Percentiles rank a stretch among this genome's conserved stretches.
phyloP scores from a whole-genome alignment of 2,888 invertebrate genomes.

The Meliscaeva auricollis region DNA sequence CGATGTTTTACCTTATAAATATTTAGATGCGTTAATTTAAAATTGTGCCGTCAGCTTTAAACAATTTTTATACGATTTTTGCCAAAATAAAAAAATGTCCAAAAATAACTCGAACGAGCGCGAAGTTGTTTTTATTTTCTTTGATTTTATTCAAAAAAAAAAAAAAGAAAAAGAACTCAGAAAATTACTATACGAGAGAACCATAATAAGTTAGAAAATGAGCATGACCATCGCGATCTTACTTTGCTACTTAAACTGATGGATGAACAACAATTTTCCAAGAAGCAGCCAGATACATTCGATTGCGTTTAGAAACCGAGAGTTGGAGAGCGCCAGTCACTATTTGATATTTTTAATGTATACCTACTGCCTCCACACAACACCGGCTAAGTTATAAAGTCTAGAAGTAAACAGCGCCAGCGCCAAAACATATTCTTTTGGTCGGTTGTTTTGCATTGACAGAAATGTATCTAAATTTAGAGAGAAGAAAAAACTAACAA shows the following conservation, averaged over 20 bases:
- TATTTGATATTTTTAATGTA: not conserved
- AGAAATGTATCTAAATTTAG: conserved; percentile 69
- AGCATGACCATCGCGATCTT: conserved; percentile 66
- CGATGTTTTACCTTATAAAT: conserved; percentile 47
- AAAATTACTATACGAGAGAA: not conserved
- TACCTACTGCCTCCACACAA: conserved; percentile 22
- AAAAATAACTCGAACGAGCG: conserved; percentile 54
- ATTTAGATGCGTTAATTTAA: conserved; percentile 29
- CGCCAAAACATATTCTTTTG: conserved; percentile 30
- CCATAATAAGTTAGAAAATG: conserved; percentile 27
- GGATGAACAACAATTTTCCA: conserved; percentile 37
- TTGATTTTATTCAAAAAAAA: conserved; percentile 8
- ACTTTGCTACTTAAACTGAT: conserved; percentile 63
- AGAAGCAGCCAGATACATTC: conserved; percentile 36
- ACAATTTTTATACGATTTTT: conserved; percentile 32
- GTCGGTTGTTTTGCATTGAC: conserved; percentile 17
- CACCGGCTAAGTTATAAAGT: not conserved
- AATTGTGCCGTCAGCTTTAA: conserved; percentile 55
- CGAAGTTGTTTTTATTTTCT: conserved; percentile 8
- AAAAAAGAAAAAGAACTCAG: too few relatives aligned
- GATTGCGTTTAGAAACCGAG: conserved; percentile 7
- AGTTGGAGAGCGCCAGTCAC: conserved; percentile 23
- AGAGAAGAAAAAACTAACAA: conserved; percentile 42
- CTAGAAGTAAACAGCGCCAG: conserved; percentile 24
- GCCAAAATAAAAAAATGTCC: conserved; percentile 32